Conservation (phyloP, 2,888 invertebrate genomes). For the Tanaodytes sp. region DNA sequence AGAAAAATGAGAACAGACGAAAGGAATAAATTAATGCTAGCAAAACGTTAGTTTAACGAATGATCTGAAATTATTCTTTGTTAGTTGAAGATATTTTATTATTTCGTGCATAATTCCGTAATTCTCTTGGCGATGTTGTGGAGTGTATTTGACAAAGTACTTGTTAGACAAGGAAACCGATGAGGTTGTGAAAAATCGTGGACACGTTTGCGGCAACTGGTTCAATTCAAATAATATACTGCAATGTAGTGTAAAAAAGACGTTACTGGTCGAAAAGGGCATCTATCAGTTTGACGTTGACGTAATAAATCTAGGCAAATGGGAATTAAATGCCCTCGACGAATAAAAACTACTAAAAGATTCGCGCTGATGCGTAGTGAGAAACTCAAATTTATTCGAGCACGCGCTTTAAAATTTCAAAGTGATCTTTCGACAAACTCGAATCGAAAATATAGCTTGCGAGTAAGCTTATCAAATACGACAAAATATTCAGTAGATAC, state of each 20-base stretch:
- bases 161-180: neutral
- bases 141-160: conserved; percentile 2
- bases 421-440: conserved; percentile 34
- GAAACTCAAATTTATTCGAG: conserved; percentile 38
- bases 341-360: conserved; percentile 11
- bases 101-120: no score
- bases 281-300: conserved; percentile 37
- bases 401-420: conserved; percentile 32
- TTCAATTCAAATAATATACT: conserved; percentile 28
- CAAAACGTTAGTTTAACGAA: no score
- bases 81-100: no score
- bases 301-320: conserved; percentile 36
- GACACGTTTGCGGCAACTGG: no score
- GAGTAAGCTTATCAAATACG: no score
- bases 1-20: no score
- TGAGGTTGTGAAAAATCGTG: conserved; percentile 5
- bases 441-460: conserved; percentile 24
- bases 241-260: conserved; percentile 27
- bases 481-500: no score
- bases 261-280: conserved; percentile 15
- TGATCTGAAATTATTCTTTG: no score
- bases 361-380: conserved; percentile 23
- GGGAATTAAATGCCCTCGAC: conserved; percentile 29
- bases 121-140: neutral
- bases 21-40: no score